Percentiles rank a stretch among this genome's conserved stretches.
Evolutionary conservation across 2,888 invertebrate species (phyloP).

Genomic region (Nematopogon swammerdamellus): DNA sequence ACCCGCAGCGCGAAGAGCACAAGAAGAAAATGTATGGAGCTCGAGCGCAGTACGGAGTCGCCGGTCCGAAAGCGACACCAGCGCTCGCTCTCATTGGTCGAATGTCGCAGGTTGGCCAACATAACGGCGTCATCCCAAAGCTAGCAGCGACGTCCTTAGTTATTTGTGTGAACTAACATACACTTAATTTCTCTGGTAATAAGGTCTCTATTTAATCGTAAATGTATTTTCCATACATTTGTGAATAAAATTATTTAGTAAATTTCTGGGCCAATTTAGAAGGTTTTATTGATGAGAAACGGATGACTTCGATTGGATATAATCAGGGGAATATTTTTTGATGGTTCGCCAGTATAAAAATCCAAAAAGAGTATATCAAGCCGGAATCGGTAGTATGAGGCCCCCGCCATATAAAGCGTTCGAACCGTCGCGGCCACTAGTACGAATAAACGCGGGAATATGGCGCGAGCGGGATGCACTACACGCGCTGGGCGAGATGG

Average conservation of each 20-base stretch:
- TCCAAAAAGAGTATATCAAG: neutral
- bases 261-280: neutral
- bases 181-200: constrained; percentile 8
- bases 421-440: neutral
- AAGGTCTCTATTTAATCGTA: constrained; percentile 15
- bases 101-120: constrained; percentile 33
- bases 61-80: constrained; percentile 44
- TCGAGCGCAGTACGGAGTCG: constrained; percentile 50
- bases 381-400: neutral
- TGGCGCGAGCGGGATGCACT: neutral
- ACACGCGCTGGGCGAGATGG: neutral
- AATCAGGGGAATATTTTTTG: neutral
- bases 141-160: constrained; percentile 40
- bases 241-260: neutral
- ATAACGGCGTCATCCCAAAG: constrained; percentile 21
- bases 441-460: neutral
- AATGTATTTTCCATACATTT: neutral
- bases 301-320: neutral
- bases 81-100: constrained; percentile 45
- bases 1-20: constrained; percentile 55
- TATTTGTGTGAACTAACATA: constrained; percentile 17
- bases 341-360: neutral
- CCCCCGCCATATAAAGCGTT: neutral
- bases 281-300: neutral
- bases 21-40: constrained; percentile 58